Percentiles rank a stretch among this genome's conserved stretches.
phyloP scores from a whole-genome alignment of 2,113 vertebrate species.

The Spea bombifrons region DNA sequence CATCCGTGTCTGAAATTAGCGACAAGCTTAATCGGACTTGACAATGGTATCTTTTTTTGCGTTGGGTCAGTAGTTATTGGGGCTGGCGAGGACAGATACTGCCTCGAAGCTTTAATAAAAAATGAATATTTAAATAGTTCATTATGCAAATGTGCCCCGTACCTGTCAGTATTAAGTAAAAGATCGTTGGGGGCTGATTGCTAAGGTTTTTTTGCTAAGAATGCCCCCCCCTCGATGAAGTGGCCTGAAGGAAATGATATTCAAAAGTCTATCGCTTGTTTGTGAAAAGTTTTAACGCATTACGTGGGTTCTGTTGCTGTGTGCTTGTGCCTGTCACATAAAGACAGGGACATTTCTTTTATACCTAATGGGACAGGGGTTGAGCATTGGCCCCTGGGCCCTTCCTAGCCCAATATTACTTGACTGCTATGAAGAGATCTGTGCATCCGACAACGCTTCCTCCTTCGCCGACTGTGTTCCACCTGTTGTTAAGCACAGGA shows the following conservation, averaged over 20 bases:
- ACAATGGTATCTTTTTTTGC: slow-evolving; percentile 79
- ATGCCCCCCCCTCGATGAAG: not conserved
- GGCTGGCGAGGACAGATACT: slow-evolving; percentile 64
- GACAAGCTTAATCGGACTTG: slow-evolving; percentile 82
- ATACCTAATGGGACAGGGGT: no score
- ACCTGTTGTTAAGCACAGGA: no score
- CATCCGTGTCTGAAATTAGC: slow-evolving; percentile 75
- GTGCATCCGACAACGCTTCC: no score
- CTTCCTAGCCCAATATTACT: no score
- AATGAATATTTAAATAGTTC: slow-evolving; percentile 70
- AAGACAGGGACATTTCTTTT: no score
- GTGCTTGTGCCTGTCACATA: no score
- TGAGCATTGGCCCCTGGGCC: no score
- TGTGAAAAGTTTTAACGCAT: no score
- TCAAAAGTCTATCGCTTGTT: not conserved
- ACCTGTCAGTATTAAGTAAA: slow-evolving; percentile 68
- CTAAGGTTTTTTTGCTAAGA: no score
- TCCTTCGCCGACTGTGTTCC: no score
- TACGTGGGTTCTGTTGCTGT: no score
- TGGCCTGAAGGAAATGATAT: not conserved
- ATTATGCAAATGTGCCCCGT: slow-evolving; percentile 81
- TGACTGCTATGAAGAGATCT: no score
- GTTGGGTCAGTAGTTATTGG: slow-evolving; percentile 74
- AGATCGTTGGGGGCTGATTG: not conserved
- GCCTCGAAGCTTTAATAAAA: slow-evolving; percentile 77